These are phyloP conservation scores for Abrostola tripartita DNA, from an alignment of 2,888 invertebrate genomes.

Conservation along the genomic window DNA sequence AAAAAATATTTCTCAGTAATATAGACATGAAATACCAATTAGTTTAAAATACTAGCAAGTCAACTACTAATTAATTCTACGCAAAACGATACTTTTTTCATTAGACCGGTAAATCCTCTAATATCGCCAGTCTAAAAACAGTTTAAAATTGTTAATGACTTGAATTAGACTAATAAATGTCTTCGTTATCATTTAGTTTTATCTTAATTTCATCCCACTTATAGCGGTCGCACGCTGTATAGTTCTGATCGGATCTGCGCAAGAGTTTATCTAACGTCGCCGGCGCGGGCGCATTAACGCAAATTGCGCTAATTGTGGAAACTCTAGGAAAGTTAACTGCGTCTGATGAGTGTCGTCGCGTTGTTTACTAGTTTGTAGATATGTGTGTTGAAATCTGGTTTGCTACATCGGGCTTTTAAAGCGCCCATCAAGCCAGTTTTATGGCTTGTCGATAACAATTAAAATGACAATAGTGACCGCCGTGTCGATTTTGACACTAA, in stretches of 20 bases:
- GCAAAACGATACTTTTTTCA: slow-evolving; percentile 19
- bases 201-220: slow-evolving; percentile 48
- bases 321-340: slow-evolving; percentile 68
- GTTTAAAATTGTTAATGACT: slow-evolving; percentile 21
- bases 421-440: slow-evolving; percentile 37
- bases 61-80: slow-evolving; percentile 18
- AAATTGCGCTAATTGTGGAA: slow-evolving; percentile 79
- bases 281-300: slow-evolving; percentile 63
- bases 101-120: neutral
- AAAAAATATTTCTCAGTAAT: neutral
- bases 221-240: slow-evolving; percentile 53
- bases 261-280: slow-evolving; percentile 66
- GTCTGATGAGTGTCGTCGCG: slow-evolving; percentile 49
- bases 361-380: slow-evolving; percentile 47
- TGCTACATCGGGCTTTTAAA: slow-evolving; percentile 45
- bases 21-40: slow-evolving; percentile 9
- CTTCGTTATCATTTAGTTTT: slow-evolving; percentile 41
- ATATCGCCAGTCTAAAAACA: slow-evolving; percentile 5
- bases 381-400: slow-evolving; percentile 44
- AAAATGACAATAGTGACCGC: slow-evolving; percentile 52
- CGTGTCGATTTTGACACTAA: slow-evolving; percentile 47
- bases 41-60: slow-evolving; percentile 20
- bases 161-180: slow-evolving; percentile 33
- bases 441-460: slow-evolving; percentile 51
- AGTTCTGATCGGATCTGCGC: slow-evolving; percentile 65